Evolutionary conservation across 2,113 vertebrate genomes (phyloP).

Genomic region (Chaenocephalus aceratus): DNA sequence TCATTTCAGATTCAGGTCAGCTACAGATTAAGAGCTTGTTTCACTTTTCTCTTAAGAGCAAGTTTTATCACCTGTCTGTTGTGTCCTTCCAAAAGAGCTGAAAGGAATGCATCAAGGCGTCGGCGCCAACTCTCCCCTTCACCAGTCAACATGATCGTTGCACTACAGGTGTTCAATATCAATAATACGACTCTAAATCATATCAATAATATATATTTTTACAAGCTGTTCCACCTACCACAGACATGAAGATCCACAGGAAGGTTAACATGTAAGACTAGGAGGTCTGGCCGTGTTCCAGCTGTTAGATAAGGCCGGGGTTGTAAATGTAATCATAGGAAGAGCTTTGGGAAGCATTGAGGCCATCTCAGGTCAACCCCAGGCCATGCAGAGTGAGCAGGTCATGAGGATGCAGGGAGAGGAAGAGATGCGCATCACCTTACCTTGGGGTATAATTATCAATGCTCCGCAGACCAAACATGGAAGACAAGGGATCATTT

Average conservation of each 20-base stretch:
- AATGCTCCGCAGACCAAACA: slow-evolving; percentile 10
- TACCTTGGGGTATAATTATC: slow-evolving; percentile 22
- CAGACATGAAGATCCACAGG: slow-evolving; percentile 20
- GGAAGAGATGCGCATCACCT: slow-evolving; percentile 32
- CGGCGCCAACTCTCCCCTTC: slow-evolving; percentile 47
- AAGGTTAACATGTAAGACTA: slow-evolving; percentile 9
- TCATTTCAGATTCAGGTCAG: slow-evolving; percentile 49
- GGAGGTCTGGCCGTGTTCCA: slow-evolving; percentile 29
- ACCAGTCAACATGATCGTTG: slow-evolving; percentile 41
- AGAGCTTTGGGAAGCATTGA: slow-evolving; percentile 37
- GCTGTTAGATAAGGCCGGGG: background rate
- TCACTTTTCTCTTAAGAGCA: slow-evolving; percentile 57
- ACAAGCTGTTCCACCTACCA: slow-evolving; percentile 34
- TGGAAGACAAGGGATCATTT: slow-evolving; percentile 3
- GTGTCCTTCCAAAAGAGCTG: slow-evolving; percentile 70
- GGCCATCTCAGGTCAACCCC: slow-evolving; percentile 45
- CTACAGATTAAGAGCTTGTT: slow-evolving; percentile 41
- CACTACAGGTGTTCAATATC: slow-evolving; percentile 47
- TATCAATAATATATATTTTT: slow-evolving; percentile 20
- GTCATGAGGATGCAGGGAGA: slow-evolving; percentile 4
- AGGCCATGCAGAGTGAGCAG: slow-evolving; percentile 9
- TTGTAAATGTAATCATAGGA: slow-evolving; percentile 27
- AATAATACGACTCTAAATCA: slow-evolving; percentile 6
- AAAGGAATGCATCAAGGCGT: slow-evolving; percentile 43
- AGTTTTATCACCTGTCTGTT: slow-evolving; percentile 59